Evolutionary conservation across 2,888 invertebrate genomes (phyloP).

Genomic region (Leptothorax acervorum): DNA sequence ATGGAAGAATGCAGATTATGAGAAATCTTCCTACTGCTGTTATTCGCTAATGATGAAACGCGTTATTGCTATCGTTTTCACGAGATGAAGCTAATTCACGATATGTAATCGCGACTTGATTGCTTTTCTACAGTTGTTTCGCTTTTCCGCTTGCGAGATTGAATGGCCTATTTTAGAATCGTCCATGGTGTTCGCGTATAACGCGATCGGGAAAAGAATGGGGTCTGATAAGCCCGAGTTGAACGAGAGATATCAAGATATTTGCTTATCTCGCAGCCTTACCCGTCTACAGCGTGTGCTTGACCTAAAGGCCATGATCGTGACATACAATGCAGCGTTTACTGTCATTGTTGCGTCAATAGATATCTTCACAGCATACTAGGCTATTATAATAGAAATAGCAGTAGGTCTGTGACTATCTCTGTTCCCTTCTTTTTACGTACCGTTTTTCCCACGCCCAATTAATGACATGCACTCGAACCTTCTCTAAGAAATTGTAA

Average conservation of each 20-base stretch:
- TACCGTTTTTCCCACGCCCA: constrained; percentile 5
- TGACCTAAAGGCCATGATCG: background rate
- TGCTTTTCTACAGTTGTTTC: constrained; percentile 5
- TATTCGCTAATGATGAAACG: constrained; percentile 34
- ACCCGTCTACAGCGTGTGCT: background rate
- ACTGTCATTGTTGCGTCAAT: constrained; percentile 39
- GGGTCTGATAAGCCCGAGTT: background rate
- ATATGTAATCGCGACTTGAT: constrained; percentile 35
- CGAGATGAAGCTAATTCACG: constrained; percentile 17
- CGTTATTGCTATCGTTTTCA: constrained; percentile 35
- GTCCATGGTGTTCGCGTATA: background rate
- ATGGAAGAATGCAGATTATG: constrained; percentile 19
- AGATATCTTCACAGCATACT: constrained; percentile 36
- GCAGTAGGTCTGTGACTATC: background rate
- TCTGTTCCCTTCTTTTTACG: background rate
- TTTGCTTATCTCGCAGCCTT: background rate
- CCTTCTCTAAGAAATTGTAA: background rate
- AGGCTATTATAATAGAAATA: background rate
- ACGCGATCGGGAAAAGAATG: background rate
- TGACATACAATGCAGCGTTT: constrained; percentile 17
- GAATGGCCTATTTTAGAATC: constrained; percentile 4
- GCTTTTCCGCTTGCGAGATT: background rate
- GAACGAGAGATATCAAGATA: background rate
- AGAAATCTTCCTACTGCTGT: constrained; percentile 48
- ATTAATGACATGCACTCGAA: constrained; percentile 14